Evolutionary conservation across 1,140 invertebrate species (phyloP).

Genomic region (Potamilus streckersoni): DNA sequence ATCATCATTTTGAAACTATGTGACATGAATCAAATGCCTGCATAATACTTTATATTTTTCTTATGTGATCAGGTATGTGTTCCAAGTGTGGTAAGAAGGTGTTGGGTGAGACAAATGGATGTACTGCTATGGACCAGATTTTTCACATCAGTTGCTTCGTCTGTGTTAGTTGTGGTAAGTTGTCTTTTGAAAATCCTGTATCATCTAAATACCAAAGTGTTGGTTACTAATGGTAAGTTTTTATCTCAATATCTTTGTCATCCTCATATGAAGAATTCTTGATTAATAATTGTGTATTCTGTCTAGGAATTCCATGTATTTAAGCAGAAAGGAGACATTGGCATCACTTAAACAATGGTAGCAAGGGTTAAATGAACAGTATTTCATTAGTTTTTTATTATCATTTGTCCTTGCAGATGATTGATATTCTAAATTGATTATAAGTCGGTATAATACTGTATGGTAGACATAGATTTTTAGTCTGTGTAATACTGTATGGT

Average conservation of each 20-base stretch:
- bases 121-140: conserved; percentile 95
- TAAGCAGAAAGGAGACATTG: not conserved
- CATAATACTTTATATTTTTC: not conserved
- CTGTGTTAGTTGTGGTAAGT: conserved; percentile 84
- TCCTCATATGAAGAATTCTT: not conserved
- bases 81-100: conserved; percentile 90
- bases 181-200: not conserved
- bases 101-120: conserved; percentile 91
- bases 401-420: no score
- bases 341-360: no score
- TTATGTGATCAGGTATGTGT: conserved; percentile 78
- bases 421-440: no score
- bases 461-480: no score
- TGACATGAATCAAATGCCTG: no score
- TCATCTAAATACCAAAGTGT: not conserved
- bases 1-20: no score
- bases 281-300: not conserved
- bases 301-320: not conserved
- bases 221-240: not conserved
- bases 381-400: no score
- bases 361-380: no score
- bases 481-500: no score
- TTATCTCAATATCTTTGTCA: not conserved
- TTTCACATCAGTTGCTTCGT: conserved; percentile 96
- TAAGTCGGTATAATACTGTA: no score